phyloP scores from a whole-genome alignment of 1,140 invertebrate species.

The Drosophila yakuba region DNA sequence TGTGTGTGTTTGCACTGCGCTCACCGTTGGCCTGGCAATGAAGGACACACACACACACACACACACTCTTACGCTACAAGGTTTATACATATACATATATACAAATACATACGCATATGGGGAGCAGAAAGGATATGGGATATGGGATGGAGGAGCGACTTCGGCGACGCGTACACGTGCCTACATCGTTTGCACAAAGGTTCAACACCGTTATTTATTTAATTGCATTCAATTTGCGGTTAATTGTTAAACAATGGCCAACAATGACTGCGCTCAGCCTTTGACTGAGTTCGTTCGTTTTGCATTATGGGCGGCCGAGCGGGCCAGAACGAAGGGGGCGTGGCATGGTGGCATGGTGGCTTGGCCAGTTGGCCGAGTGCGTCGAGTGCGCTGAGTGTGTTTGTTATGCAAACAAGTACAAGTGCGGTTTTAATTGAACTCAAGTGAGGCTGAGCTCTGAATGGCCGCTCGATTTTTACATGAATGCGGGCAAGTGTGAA shows the following conservation, averaged over 20 bases:
- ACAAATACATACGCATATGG: too few species aligned
- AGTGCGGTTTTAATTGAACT: slow-evolving; percentile 82
- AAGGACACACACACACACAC: slow-evolving; percentile 21
- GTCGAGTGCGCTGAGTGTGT: slow-evolving; percentile 50
- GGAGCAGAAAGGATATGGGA: slow-evolving; percentile 2
- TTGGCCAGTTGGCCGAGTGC: slow-evolving; percentile 49
- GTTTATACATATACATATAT: not conserved
- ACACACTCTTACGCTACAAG: not conserved
- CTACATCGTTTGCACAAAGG: slow-evolving; percentile 75
- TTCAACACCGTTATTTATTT: slow-evolving; percentile 82
- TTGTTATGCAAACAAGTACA: slow-evolving; percentile 74
- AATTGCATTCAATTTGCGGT: slow-evolving; percentile 83
- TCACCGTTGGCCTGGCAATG: slow-evolving; percentile 14
- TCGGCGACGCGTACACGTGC: slow-evolving; percentile 49
- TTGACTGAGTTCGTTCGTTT: slow-evolving; percentile 42
- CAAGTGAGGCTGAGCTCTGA: slow-evolving; percentile 58
- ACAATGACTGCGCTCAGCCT: slow-evolving; percentile 40
- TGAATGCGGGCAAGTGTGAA: slow-evolving; percentile 57
- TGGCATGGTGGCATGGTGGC: slow-evolving; percentile 11
- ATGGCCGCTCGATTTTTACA: slow-evolving; percentile 50
- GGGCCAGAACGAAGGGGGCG: not conserved
- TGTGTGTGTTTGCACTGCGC: slow-evolving; percentile 39
- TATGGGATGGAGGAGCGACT: slow-evolving; percentile 36
- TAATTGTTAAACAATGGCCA: slow-evolving; percentile 79
- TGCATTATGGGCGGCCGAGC: slow-evolving; percentile 17